Evolutionary conservation across 2,888 invertebrate species (phyloP).

Genomic region (Zaprionus bogoriensis): DNA sequence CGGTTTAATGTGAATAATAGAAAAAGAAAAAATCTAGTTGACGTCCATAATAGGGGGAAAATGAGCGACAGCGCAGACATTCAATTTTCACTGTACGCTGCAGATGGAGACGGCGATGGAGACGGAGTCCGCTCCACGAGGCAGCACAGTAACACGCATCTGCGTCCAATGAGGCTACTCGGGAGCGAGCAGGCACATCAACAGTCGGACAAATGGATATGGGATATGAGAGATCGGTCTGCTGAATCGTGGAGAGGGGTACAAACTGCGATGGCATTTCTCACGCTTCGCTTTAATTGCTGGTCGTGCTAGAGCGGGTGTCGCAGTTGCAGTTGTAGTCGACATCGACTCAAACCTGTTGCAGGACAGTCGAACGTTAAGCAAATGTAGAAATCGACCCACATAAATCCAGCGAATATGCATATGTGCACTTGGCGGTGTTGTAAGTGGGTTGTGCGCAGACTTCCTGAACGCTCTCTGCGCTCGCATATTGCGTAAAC

Average conservation of each 20-base stretch:
- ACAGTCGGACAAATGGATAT: slow-evolving; percentile 7
- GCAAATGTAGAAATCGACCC: slow-evolving; percentile 31
- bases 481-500: slow-evolving; percentile 39
- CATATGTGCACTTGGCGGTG: slow-evolving; percentile 1
- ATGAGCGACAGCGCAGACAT: slow-evolving; percentile 48
- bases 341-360: slow-evolving; percentile 25
- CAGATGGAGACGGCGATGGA: not conserved
- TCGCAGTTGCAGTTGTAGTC: not conserved
- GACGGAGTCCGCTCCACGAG: slow-evolving; percentile 21
- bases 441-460: slow-evolving; percentile 8
- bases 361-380: slow-evolving; percentile 13
- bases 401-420: slow-evolving; percentile 13
- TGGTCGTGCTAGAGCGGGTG: not conserved
- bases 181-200: slow-evolving; percentile 32
- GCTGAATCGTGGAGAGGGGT: not conserved
- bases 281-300: slow-evolving; percentile 60
- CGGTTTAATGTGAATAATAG: slow-evolving; percentile 25
- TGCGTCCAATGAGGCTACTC: slow-evolving; percentile 24
- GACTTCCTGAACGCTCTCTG: slow-evolving; percentile 54
- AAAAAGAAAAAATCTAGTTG: slow-evolving; percentile 61
- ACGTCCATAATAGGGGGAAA: slow-evolving; percentile 63
- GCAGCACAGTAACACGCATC: slow-evolving; percentile 71
- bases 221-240: too few relatives aligned
- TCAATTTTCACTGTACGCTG: slow-evolving; percentile 58
- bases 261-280: slow-evolving; percentile 53